These are phyloP conservation scores for Eretmocerus hayati DNA, from an alignment of 2,888 invertebrate species.

Conservation along the genomic window DNA sequence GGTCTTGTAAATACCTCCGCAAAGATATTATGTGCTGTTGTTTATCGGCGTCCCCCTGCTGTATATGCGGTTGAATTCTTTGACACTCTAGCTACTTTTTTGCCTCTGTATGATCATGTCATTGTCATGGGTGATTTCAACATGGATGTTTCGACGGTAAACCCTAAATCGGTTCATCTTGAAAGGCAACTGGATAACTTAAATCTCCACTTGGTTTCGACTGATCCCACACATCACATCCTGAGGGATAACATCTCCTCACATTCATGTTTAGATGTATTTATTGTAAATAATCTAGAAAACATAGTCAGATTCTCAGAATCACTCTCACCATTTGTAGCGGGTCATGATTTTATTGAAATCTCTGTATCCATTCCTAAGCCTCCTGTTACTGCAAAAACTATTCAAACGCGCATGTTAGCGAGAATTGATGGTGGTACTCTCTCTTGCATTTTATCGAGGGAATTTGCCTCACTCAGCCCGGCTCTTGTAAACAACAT, in stretches of 20 bases:
- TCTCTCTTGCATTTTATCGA: too few species aligned
- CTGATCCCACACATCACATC: background rate
- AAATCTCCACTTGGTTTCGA: background rate
- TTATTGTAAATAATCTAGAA: background rate
- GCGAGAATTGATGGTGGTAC: background rate
- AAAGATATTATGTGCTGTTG: too few species aligned
- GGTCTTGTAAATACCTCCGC: too few species aligned
- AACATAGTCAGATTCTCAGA: background rate
- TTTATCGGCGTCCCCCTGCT: too few species aligned
- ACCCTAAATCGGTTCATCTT: background rate
- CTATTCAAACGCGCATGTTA: background rate
- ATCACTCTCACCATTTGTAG: background rate
- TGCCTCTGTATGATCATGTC: background rate
- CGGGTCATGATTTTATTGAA: background rate
- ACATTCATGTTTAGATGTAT: background rate
- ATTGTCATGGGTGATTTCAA: background rate
- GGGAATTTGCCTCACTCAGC: too few species aligned
- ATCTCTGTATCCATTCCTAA: background rate
- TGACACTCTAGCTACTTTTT: too few species aligned
- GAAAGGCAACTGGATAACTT: background rate
- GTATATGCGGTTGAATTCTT: too few species aligned
- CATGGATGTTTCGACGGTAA: background rate
- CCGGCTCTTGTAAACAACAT: too few species aligned
- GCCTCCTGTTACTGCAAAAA: background rate
- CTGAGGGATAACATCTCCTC: background rate